phyloP scores from a whole-genome alignment of 2,797 vertebrate genomes.

The Kryptopterus vitreolus region DNA sequence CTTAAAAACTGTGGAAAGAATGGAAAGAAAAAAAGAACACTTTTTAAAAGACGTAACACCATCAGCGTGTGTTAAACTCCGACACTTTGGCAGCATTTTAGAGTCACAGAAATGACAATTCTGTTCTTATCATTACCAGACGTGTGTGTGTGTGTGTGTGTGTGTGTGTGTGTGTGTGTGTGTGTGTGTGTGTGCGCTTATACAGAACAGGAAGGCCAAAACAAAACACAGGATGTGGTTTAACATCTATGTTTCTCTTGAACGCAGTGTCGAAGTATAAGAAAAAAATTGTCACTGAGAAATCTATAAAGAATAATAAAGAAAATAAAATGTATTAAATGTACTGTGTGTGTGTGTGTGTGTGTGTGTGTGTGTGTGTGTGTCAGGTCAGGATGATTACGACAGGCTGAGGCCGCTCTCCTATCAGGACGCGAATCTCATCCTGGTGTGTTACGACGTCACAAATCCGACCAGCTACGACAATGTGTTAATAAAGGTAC shows the following conservation, averaged over 20 bases:
- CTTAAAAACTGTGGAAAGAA: too few relatives aligned
- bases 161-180: background rate
- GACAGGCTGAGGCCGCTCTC: constrained; percentile 92
- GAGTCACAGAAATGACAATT: background rate
- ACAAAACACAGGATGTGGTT: constrained; percentile 80
- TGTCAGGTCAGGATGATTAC: constrained; percentile 93
- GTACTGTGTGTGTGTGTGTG: background rate
- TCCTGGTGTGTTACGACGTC: constrained; percentile 94
- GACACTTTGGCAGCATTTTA: background rate
- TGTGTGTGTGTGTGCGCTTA: constrained; percentile 23
- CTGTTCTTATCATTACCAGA: constrained; percentile 1
- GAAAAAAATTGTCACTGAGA: background rate
- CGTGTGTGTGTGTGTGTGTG: background rate
- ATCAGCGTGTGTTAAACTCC: background rate
- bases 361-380: background rate
- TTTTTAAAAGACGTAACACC: background rate
- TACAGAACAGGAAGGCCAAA: constrained; percentile 65
- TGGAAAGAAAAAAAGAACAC: too few relatives aligned
- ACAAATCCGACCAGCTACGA: constrained; percentile 94
- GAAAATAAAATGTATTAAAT: too few relatives aligned
- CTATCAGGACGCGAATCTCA: constrained; percentile 87
- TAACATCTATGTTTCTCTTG: constrained; percentile 28
- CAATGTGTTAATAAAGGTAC: constrained; percentile 88
- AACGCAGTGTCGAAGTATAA: background rate
- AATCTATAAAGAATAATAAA: background rate